phyloP scores from a whole-genome alignment of 2,888 invertebrate species.

The Choristoneura rosaceana region DNA sequence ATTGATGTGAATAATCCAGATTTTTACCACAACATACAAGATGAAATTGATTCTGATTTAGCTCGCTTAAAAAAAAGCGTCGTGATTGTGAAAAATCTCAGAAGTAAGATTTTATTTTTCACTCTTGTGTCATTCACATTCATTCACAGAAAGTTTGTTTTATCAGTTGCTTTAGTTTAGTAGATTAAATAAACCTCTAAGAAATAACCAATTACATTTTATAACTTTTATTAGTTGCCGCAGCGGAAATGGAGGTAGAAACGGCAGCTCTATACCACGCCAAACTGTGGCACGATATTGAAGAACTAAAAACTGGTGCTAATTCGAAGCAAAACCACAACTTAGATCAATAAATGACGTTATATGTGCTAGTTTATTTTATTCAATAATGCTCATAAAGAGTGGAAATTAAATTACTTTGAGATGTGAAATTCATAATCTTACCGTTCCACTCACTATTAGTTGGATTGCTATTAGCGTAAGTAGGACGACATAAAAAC shows the following conservation, averaged over 20 bases:
- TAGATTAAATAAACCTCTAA: background rate
- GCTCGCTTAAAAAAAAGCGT: constrained; percentile 62
- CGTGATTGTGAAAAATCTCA: constrained; percentile 56
- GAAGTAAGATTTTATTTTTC: constrained; percentile 57
- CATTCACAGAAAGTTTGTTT: too few relatives aligned
- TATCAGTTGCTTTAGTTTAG: background rate
- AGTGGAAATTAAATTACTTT: background rate
- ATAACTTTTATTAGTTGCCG: constrained; percentile 55
- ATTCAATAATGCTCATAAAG: background rate
- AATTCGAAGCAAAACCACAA: constrained; percentile 33
- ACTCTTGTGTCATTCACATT: background rate
- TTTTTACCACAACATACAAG: constrained; percentile 60
- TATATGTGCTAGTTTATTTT: background rate
- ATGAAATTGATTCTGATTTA: constrained; percentile 60
- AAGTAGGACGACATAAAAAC: too few relatives aligned
- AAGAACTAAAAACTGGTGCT: constrained; percentile 52
- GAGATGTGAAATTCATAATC: too few relatives aligned
- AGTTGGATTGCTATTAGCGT: too few relatives aligned
- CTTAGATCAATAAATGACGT: background rate
- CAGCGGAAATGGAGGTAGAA: constrained; percentile 70
- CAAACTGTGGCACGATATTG: constrained; percentile 61
- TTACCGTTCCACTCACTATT: too few relatives aligned
- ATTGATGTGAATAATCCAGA: constrained; percentile 62
- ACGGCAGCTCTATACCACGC: constrained; percentile 67
- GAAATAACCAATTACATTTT: background rate